Evolutionary conservation across 2,797 vertebrate species (phyloP).

Genomic region (Pitangus sulphuratus): DNA sequence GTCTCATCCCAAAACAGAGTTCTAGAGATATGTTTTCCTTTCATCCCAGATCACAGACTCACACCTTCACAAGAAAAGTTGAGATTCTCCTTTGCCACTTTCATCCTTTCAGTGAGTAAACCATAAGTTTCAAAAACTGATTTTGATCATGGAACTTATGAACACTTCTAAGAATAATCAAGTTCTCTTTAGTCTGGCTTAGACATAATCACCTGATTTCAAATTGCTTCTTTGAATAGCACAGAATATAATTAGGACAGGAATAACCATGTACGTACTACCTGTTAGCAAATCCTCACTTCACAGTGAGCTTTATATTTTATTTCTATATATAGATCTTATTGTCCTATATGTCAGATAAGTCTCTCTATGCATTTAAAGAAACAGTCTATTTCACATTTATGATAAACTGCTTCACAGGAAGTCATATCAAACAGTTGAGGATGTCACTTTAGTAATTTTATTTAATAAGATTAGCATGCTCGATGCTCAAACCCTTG

Average conservation of each 20-base stretch:
- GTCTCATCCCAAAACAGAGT: neutral
- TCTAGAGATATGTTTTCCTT: neutral
- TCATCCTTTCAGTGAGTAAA: neutral
- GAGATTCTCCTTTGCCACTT: neutral
- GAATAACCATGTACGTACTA: neutral
- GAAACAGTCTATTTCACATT: neutral
- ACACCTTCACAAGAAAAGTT: neutral
- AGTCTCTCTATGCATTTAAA: neutral
- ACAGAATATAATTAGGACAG: neutral
- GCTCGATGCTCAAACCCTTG: neutral
- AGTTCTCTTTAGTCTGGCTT: neutral
- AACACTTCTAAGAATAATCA: neutral
- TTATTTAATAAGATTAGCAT: neutral
- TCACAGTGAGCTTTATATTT: neutral
- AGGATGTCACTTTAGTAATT: neutral
- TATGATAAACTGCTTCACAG: neutral
- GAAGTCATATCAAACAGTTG: neutral
- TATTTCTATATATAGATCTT: neutral
- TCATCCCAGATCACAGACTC: neutral
- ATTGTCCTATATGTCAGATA: neutral
- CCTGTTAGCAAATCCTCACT: neutral
- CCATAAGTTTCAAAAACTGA: neutral
- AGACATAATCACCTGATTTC: neutral
- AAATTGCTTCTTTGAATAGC: conserved; percentile 7
- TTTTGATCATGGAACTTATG: neutral